Conservation (phyloP, 2,113 vertebrate genomes). For the Salvelinus fontinalis region DNA sequence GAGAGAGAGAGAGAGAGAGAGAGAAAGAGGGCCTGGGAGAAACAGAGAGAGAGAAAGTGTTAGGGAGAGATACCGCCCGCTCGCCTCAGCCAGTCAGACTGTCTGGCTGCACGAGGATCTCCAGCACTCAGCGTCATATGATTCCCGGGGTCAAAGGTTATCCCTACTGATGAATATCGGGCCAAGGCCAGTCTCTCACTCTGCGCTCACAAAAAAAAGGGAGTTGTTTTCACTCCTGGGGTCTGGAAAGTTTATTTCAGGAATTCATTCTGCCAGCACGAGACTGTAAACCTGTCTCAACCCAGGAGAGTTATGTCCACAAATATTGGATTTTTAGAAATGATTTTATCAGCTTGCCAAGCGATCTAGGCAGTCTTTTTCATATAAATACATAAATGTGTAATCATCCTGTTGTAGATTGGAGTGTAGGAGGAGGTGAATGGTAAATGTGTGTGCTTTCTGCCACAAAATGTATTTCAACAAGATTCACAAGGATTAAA, state of each 20-base stretch:
- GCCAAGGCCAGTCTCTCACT: slow-evolving; percentile 56
- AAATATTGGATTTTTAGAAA: slow-evolving; percentile 56
- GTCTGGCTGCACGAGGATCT: slow-evolving; percentile 80
- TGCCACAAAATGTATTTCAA: too few species aligned
- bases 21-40: slow-evolving; percentile 27
- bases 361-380: slow-evolving; percentile 48
- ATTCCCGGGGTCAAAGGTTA: slow-evolving; percentile 79
- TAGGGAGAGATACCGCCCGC: slow-evolving; percentile 60
- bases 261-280: slow-evolving; percentile 72
- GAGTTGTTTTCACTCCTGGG: slow-evolving; percentile 74
- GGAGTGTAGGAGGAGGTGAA: too few species aligned
- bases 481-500: too few species aligned
- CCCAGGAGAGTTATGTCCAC: slow-evolving; percentile 65
- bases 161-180: slow-evolving; percentile 80
- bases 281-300: slow-evolving; percentile 74
- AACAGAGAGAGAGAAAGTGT: slow-evolving; percentile 28
- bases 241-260: slow-evolving; percentile 77
- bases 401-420: background rate
- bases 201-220: slow-evolving; percentile 66
- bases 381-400: slow-evolving; percentile 32
- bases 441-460: too few species aligned
- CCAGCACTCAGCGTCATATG: slow-evolving; percentile 77
- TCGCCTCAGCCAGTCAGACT: slow-evolving; percentile 70
- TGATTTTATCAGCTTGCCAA: slow-evolving; percentile 58
- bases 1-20: too few species aligned